Conservation (phyloP, 2,888 invertebrate species). For the Campoplex nolae region DNA sequence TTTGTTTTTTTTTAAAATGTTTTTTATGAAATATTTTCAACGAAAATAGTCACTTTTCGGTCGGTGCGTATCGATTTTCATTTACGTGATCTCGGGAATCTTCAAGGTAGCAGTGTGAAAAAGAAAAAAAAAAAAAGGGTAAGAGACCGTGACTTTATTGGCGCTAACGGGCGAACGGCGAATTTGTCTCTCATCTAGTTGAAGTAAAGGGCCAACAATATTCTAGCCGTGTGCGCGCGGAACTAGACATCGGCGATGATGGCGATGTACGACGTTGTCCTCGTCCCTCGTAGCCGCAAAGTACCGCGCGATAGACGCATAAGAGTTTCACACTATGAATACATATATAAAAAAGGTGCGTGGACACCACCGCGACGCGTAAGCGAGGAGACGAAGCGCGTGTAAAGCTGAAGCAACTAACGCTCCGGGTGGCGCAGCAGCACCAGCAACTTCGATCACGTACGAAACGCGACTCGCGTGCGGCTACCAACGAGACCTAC, state of each 20-base stretch:
- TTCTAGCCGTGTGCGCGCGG: neutral
- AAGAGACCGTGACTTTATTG: neutral
- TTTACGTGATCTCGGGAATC: neutral
- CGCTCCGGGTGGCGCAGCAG: slow-evolving; percentile 66
- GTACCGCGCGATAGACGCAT: neutral
- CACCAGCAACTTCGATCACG: slow-evolving; percentile 63
- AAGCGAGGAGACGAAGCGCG: slow-evolving; percentile 44
- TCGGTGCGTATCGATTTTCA: neutral
- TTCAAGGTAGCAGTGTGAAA: neutral
- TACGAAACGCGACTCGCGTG: slow-evolving; percentile 46
- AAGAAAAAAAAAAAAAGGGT: neutral
- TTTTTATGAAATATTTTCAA: neutral
- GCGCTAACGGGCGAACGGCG: neutral
- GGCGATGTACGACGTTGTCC: slow-evolving; percentile 2
- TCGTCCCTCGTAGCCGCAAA: neutral
- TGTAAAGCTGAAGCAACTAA: slow-evolving; percentile 58
- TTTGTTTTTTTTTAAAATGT: neutral
- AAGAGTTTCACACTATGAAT: neutral
- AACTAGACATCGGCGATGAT: slow-evolving; percentile 5
- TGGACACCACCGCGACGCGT: slow-evolving; percentile 4
- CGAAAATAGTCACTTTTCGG: neutral
- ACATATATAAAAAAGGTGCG: slow-evolving; percentile 6
- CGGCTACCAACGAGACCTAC: slow-evolving; percentile 19
- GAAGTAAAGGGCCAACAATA: slow-evolving; percentile 24
- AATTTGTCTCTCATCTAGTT: neutral